Evolutionary conservation across 2,888 invertebrate genomes (phyloP), one percentile per base, ranked within the genome.

Genomic region (Pyrgus malvae): DNA sequence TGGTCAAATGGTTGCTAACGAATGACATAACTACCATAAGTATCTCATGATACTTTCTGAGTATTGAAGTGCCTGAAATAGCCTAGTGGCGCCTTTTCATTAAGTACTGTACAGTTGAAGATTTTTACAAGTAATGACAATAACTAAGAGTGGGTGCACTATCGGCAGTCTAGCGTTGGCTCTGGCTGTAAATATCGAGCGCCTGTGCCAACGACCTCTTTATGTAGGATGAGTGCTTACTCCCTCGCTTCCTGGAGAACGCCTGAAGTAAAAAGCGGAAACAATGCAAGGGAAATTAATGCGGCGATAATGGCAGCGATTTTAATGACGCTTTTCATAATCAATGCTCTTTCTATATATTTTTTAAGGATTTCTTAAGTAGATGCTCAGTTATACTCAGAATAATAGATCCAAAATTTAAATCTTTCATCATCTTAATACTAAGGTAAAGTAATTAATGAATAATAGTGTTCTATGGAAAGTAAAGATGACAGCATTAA

Each of bases 151-250:
- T 41, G 50, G 50, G 17, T 35, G 50, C 53, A 38, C 45, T 53
- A 53, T 51, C 37, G 44, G 51, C 17, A 38, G 53, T 53, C 53
- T 53, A 53, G 53, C 45, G 37, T 21, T 48, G 48, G 48, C 25
- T 6, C 41, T 27, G 44, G 35, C 42, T 50, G 57, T 54, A 50
- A 59, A 41, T 61, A 59, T 61, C 53, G 58, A 60, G 57, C 55
- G 59, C 48, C 50, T 56, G 54, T 66, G 63, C 62, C 79, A 80
- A 79, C 63, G 82, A 76, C 78, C 83, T 74, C 69, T 77, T 75
- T 70, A 78, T 79, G 72, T 77, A 70, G 70, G 71, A 76, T 74
- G 51, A 57, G 61, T 62, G 59, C 65, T 66, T 67, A 72, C 64
- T 62, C 65, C 66, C 65, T 64, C 64, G 70, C 74, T 80, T 80